These are phyloP conservation scores for Ifrita kowaldi DNA, from an alignment of 2,113 vertebrate species.

Conservation along the genomic window DNA sequence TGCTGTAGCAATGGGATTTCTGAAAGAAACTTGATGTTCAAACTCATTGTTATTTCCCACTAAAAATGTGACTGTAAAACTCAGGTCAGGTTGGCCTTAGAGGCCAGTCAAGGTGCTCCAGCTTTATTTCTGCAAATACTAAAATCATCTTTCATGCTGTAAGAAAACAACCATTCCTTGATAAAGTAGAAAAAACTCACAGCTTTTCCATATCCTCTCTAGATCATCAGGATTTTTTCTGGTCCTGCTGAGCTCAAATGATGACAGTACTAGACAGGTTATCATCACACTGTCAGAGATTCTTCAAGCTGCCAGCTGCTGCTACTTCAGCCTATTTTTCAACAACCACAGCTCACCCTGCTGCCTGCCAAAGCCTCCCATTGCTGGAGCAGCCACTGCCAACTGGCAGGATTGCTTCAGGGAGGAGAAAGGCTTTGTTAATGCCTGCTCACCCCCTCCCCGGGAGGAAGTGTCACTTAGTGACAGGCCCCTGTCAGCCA, in stretches of 20 bases:
- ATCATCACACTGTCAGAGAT: constrained; percentile 12
- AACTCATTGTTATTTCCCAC: neutral
- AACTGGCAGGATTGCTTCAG: neutral
- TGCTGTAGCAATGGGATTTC: neutral
- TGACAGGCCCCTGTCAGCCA: neutral
- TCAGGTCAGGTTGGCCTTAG: neutral
- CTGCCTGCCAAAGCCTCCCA: neutral
- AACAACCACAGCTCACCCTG: neutral
- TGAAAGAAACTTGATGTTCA: neutral
- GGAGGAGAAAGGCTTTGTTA: neutral
- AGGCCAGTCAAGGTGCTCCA: neutral
- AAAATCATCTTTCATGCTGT: neutral
- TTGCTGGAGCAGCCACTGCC: neutral
- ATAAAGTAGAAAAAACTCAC: neutral
- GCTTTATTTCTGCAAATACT: neutral
- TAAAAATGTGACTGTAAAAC: neutral
- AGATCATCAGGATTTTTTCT: neutral
- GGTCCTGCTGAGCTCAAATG: neutral
- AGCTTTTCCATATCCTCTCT: neutral
- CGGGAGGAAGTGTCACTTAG: neutral
- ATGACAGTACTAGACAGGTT: constrained; percentile 7
- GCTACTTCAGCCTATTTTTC: neutral
- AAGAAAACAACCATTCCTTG: neutral
- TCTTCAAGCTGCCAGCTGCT: constrained; percentile 13
- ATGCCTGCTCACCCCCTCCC: neutral